Conservation (phyloP, 2,888 invertebrate species). For the Eupithecia vulgata region DNA sequence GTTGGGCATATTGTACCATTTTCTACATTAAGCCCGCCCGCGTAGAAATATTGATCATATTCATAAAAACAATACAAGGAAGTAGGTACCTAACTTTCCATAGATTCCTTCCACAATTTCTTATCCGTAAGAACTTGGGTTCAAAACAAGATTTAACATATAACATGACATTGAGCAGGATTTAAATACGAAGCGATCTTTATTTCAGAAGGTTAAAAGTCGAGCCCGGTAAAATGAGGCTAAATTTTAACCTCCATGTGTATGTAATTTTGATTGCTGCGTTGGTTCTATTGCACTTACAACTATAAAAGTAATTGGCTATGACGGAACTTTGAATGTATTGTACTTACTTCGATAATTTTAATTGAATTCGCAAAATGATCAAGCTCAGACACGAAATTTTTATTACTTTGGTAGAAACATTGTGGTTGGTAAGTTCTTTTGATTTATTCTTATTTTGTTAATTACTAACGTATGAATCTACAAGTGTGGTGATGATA, state of each 20-base stretch:
- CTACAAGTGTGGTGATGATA: background rate
- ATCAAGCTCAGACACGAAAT: conserved; percentile 8
- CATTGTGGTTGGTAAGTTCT: conserved; percentile 23
- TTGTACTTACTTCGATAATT: conserved; percentile 17
- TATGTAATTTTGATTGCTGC: conserved; percentile 1
- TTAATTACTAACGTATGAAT: background rate
- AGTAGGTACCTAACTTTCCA: background rate
- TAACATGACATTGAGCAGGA: too few species aligned
- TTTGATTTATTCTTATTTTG: background rate
- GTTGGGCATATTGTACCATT: too few species aligned
- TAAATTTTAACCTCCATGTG: background rate
- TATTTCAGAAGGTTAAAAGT: background rate
- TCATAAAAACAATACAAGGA: too few species aligned
- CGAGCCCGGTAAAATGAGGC: background rate
- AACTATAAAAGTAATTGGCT: conserved; percentile 25
- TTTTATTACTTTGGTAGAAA: conserved; percentile 21
- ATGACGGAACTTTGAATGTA: conserved; percentile 4
- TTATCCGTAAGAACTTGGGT: background rate
- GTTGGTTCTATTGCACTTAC: background rate
- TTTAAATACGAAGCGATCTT: too few species aligned
- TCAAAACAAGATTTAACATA: background rate
- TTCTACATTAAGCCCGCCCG: too few species aligned
- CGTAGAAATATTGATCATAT: background rate
- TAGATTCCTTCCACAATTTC: background rate
- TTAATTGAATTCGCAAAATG: conserved; percentile 30